A percentile compares a stretch with the other conserved stretches of the same genome.
These are phyloP conservation scores for Eupithecia inturbata DNA, from an alignment of 2,888 invertebrate genomes.

Conservation along the genomic window DNA sequence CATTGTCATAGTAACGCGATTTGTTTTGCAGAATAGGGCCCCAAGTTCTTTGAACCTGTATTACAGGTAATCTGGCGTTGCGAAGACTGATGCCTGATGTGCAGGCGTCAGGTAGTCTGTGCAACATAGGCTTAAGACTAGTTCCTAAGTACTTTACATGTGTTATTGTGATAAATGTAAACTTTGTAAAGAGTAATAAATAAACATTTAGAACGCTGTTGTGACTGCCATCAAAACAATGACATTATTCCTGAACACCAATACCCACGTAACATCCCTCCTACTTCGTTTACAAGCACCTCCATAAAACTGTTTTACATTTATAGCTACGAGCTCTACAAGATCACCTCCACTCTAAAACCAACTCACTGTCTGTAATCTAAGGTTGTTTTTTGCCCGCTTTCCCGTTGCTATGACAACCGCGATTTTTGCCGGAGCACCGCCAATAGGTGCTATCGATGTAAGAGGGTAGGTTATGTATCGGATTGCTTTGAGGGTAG, in stretches of 20 bases:
- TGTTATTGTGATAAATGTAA: not conserved
- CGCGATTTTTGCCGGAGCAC: slow-evolving; percentile 52
- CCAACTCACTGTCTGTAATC: slow-evolving; percentile 5
- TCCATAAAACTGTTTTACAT: slow-evolving; percentile 79
- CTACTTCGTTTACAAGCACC: slow-evolving; percentile 37
- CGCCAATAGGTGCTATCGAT: slow-evolving; percentile 66
- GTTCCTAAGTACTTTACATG: not conserved
- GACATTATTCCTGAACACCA: not conserved
- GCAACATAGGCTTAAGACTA: not conserved
- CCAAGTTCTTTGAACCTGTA: not conserved
- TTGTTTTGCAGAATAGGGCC: not conserved
- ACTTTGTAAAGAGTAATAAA: not conserved
- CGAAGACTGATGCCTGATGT: not conserved
- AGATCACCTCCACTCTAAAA: slow-evolving; percentile 29
- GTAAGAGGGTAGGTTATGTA: slow-evolving; percentile 42
- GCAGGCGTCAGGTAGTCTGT: too few species aligned
- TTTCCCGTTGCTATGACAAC: slow-evolving; percentile 65
- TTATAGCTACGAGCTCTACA: slow-evolving; percentile 79
- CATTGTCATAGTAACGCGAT: not conserved
- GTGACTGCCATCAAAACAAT: not conserved
- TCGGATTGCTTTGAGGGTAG: slow-evolving; percentile 25
- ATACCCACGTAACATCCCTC: not conserved
- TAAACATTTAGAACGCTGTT: not conserved
- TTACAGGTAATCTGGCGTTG: not conserved
- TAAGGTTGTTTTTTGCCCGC: slow-evolving; percentile 29